A percentile compares a stretch with the other conserved stretches of the same genome.
phyloP scores from a whole-genome alignment of 2,113 vertebrate genomes.

The Solenodon paradoxus region DNA sequence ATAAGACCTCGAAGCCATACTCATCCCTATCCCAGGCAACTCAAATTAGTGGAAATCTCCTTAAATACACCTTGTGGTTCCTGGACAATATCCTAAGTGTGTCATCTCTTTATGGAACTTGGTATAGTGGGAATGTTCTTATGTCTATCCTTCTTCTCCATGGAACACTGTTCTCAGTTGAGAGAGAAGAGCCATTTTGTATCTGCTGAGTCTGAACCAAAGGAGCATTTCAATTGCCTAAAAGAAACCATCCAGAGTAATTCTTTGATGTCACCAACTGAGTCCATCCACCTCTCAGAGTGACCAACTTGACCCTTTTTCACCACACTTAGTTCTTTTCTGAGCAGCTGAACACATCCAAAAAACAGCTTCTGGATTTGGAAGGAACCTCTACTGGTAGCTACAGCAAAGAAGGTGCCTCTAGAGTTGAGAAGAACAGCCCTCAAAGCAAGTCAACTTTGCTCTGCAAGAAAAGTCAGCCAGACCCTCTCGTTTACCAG shows the following conservation, averaged over 20 bases:
- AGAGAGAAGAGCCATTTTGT: not conserved
- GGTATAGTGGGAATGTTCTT: not conserved
- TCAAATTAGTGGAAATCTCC: not conserved
- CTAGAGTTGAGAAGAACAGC: not conserved
- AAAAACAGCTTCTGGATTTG: not conserved
- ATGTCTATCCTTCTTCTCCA: not conserved
- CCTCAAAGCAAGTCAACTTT: not conserved
- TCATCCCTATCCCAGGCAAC: not conserved
- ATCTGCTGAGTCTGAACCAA: not conserved
- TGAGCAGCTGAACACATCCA: not conserved
- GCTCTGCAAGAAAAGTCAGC: not conserved
- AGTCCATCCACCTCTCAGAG: not conserved
- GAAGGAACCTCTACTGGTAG: not conserved
- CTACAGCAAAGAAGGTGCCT: not conserved
- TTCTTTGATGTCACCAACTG: not conserved
- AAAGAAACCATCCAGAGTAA: not conserved
- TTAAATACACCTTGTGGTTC: not conserved
- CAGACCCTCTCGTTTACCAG: not conserved
- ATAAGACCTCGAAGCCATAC: not conserved
- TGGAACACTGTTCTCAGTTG: not conserved
- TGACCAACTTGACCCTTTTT: not conserved
- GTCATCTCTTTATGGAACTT: not conserved
- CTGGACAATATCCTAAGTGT: not conserved
- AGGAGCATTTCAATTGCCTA: constrained; percentile 42
- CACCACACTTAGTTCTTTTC: not conserved